Conservation (phyloP, 2,888 invertebrate genomes). For the Sepiola atlantica region DNA sequence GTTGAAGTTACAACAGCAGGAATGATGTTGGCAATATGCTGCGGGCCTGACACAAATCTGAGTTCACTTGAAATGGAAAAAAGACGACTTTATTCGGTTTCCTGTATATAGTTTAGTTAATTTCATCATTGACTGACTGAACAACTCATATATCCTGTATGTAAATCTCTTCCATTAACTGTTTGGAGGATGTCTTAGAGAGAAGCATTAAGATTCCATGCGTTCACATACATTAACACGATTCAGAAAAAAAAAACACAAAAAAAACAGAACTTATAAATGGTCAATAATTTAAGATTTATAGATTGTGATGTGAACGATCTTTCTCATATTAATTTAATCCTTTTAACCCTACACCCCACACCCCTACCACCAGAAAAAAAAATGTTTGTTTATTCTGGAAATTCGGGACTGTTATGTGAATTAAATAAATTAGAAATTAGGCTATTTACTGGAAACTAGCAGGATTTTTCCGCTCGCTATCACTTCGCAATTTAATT, state of each 20-base stretch:
- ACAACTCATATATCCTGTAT: neutral
- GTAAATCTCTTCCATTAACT: neutral
- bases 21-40: neutral
- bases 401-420: neutral
- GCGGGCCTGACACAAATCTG: neutral
- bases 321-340: neutral
- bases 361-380: no score
- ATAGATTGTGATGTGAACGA: neutral
- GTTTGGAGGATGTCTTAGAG: neutral
- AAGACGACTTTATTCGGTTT: neutral
- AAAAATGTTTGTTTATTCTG: neutral
- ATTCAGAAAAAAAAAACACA: neutral
- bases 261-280: no score
- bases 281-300: neutral
- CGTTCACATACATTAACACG: neutral
- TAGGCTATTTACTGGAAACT: no score
- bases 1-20: neutral
- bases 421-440: neutral
- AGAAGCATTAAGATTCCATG: neutral
- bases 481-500: no score
- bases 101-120: neutral
- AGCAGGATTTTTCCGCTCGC: no score
- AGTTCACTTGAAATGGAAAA: neutral
- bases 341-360: neutral
- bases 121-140: conserved; percentile 19